Evolutionary conservation across 2,797 vertebrate genomes (phyloP), one percentile per base, ranked within the genome.

Genomic region (Melanotaenia maccullochi): DNA sequence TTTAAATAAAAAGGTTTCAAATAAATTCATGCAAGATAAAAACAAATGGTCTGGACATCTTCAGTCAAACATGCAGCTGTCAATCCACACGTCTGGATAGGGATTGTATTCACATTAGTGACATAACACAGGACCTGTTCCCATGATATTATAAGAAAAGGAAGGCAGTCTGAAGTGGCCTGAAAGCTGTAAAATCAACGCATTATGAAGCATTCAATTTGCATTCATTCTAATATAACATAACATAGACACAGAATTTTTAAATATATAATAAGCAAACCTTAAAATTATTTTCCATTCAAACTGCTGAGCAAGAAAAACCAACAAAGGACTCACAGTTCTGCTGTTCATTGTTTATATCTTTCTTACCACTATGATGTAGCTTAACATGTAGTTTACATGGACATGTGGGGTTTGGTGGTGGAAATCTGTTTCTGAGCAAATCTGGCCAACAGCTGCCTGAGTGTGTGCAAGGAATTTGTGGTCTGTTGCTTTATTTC

Each of bases 181-280:
- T 66, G 61, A 60, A 51, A 75, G 55, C 2, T 49, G n/a, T n/a
- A n/a, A 22, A 24, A 5, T 65, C 25, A 51, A 2, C 20, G 55
- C 44, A 22, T 62, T n/a, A 68, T 58, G 14, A 60, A 75, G 57
- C 14, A 68, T 60, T 72, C 25, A 63, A 4, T 63, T 20, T 13
- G 0, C 35, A 18, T 65, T 66, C 12, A 59, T 60, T 69, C 22
- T 61, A 14, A 63, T 11, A 28, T 3, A 42, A 51, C 20, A 14
- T 32, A 3, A n/a, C 4, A 47, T 55, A 11, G 35, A 22, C 5
- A 40, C 2, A 30, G 9, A 35, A 8, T 2, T 57, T 13, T 33
- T 2, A 25, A 20, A 57, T 71, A 11, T 20, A 47, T 30, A 55
- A 59, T 1, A 16, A 9, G 44, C 22, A 40, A 25, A 38, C 6